Evolutionary conservation across 2,797 vertebrate genomes (phyloP).

Genomic region (Spatula versicolor): DNA sequence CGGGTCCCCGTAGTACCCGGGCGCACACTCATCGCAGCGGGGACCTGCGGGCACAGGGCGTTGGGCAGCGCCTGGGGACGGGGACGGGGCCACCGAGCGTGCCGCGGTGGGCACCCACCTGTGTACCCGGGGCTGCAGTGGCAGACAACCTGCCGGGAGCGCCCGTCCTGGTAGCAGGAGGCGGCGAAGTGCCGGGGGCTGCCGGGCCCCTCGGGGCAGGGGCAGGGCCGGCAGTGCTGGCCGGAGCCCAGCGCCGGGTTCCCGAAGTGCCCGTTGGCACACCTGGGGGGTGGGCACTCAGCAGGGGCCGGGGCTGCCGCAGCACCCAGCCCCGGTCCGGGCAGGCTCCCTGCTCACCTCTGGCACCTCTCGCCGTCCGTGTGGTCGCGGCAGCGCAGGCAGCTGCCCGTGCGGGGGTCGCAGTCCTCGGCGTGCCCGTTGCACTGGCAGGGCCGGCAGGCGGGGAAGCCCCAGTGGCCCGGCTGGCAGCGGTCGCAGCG

Average conservation of each 20-base stretch:
- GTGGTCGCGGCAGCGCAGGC: slow-evolving; percentile 85
- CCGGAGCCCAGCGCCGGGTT: slow-evolving; percentile 87
- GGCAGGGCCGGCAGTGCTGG: slow-evolving; percentile 91
- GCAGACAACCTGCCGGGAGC: slow-evolving; percentile 88
- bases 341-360: not conserved
- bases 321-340: not conserved
- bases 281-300: slow-evolving; percentile 74
- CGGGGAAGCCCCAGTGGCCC: slow-evolving; percentile 94
- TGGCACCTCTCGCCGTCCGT: slow-evolving; percentile 85
- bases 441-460: slow-evolving; percentile 89
- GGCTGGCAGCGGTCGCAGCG: slow-evolving; percentile 89
- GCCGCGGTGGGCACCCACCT: slow-evolving; percentile 72
- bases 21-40: slow-evolving; percentile 92
- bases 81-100: accelerated
- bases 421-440: slow-evolving; percentile 88
- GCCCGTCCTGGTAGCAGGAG: slow-evolving; percentile 92
- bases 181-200: slow-evolving; percentile 90
- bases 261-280: slow-evolving; percentile 88
- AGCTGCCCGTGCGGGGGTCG: slow-evolving; percentile 56
- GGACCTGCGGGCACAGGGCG: slow-evolving; percentile 76
- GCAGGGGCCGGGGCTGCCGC: accelerated
- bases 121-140: slow-evolving; percentile 93
- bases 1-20: slow-evolving; percentile 92
- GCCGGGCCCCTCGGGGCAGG: slow-evolving; percentile 90
- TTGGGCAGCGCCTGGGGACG: accelerated